Evolutionary conservation across 1,140 invertebrate genomes (phyloP).

Genomic region (Diuraphis noxia): DNA sequence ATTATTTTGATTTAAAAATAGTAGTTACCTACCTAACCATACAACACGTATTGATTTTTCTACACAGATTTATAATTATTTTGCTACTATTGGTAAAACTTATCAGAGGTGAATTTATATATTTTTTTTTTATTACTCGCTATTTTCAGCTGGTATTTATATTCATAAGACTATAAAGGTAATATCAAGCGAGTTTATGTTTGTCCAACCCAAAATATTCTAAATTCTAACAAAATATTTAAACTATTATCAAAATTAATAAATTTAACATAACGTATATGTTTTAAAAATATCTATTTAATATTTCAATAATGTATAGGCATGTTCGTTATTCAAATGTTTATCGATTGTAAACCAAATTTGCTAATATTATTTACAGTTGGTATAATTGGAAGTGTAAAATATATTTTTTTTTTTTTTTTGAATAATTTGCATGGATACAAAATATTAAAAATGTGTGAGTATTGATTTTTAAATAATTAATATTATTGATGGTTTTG

Average conservation of each 20-base stretch:
- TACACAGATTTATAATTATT: not conserved
- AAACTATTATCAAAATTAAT: not conserved
- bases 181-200: not conserved
- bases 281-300: no score
- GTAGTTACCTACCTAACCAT: not conserved
- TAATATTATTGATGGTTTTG: not conserved
- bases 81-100: no score
- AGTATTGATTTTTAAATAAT: not conserved
- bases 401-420: no score
- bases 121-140: not conserved
- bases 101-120: not conserved
- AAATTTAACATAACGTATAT: no score
- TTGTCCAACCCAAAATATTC: not conserved
- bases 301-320: no score
- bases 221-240: not conserved
- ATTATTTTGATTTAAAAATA: not conserved
- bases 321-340: not conserved
- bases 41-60: not conserved
- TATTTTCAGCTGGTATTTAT: not conserved
- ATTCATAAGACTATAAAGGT: no score
- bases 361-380: not conserved
- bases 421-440: not conserved
- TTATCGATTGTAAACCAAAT: not conserved
- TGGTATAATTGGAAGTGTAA: no score
- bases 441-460: not conserved